Evolutionary conservation across 2,888 invertebrate species (phyloP), one percentile per base, ranked within the genome.

Genomic region (Agrochola litura): DNA sequence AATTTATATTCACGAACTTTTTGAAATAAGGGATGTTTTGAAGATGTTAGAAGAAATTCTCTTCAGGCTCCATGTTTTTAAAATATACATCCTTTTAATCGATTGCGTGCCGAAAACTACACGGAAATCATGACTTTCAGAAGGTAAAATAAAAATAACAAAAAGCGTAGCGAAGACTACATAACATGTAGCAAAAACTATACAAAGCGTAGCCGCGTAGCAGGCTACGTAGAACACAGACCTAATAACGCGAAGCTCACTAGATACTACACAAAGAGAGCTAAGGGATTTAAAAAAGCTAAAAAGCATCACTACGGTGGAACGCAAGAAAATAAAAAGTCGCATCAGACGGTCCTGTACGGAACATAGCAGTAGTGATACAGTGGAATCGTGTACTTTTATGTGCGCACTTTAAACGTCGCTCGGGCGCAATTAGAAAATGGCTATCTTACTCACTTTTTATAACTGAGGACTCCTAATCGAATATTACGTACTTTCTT

Each of bases 371-470:
- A 79, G 65, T 71, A 81, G 81, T 82, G 86, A 87, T 88, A 87
- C 87, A 85, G 66, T 78, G 46, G 84, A 86, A 86, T 82, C 80
- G 86, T 87, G 90, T 88, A 89, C 89, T 91, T 92, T 90, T 90
- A 91, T 90, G 89, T 89, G 89, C 85, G 79, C 90, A 90, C 89
- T 92, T 90, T 90, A 92, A 86, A 86, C 89, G 92, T 89, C 92
- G 88, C 90, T 78, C 82, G 89, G 88, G 90, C 86, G 81, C 91
- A 92, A 92, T 92, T 93, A 92, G 86, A 90, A 88, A 91, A 92
- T 92, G 86, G 91, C 86, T 90, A 88, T 90, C 89, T 90, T 91
- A 86, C 86, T 88, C 85, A 85, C 83, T 77, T 77, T 86, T 83
- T 85, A 77, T 75, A 69, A 52, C 30, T 46, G 37, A 70, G 58